These are phyloP conservation scores for Abramis brama DNA, from an alignment of 2,113 vertebrate genomes.

Conservation along the genomic window DNA sequence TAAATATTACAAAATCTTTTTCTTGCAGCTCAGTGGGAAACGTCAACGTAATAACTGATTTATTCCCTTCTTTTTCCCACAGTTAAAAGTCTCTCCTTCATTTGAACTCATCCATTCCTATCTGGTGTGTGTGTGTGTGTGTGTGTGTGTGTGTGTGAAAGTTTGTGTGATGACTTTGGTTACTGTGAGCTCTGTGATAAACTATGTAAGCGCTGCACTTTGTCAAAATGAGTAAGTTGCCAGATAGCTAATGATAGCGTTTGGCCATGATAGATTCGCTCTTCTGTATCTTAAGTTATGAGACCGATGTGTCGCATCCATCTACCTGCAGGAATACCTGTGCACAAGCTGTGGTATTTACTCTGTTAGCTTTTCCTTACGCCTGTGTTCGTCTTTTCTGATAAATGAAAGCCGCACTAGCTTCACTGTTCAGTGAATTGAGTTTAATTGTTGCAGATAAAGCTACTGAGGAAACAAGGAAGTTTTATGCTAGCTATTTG, in stretches of 20 bases:
- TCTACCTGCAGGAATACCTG: slow-evolving; percentile 19
- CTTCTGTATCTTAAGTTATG: slow-evolving; percentile 46
- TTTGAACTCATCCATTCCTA: slow-evolving; percentile 36
- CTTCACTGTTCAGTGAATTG: background rate
- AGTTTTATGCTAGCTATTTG: too few species aligned
- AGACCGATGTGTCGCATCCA: slow-evolving; percentile 14
- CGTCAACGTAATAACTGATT: background rate
- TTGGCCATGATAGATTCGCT: slow-evolving; percentile 45
- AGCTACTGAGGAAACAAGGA: background rate
- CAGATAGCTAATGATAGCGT: slow-evolving; percentile 49
- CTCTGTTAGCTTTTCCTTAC: background rate
- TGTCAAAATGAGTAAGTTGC: slow-evolving; percentile 60
- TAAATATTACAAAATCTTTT: too few species aligned
- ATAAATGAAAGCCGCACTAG: background rate
- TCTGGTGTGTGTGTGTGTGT: slow-evolving; percentile 15
- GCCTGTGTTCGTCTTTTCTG: background rate
- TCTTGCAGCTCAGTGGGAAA: background rate
- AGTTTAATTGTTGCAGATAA: slow-evolving; percentile 6
- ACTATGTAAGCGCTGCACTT: slow-evolving; percentile 43
- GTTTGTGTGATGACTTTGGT: slow-evolving; percentile 38
- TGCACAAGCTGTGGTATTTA: background rate
- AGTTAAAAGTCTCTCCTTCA: slow-evolving; percentile 44
- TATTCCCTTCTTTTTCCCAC: slow-evolving; percentile 33
- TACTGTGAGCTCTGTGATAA: slow-evolving; percentile 50
- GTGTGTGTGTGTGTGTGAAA: background rate